A percentile compares a stretch with the other conserved stretches of the same genome.
Conservation (phyloP, 2,888 invertebrate genomes). For the Cantharis flavilabris region DNA sequence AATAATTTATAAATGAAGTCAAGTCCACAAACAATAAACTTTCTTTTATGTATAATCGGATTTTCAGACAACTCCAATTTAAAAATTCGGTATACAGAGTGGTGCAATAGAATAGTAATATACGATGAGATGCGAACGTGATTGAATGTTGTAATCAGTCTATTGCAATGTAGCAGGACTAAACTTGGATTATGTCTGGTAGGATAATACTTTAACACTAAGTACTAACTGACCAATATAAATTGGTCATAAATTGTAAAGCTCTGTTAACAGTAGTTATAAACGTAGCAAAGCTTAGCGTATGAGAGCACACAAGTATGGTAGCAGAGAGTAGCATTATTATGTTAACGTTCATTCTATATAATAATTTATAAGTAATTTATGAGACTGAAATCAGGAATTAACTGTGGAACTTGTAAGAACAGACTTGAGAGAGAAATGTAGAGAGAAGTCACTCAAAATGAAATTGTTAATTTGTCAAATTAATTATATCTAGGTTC, state of each 20-base stretch:
- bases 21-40: neutral
- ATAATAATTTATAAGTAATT: neutral
- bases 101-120: too few species aligned
- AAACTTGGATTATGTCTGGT: too few species aligned
- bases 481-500: neutral
- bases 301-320: neutral
- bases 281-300: neutral
- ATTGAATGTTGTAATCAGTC: too few species aligned
- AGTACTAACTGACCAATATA: neutral
- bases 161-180: too few species aligned
- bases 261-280: neutral
- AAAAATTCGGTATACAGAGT: too few species aligned
- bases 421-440: neutral
- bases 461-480: neutral
- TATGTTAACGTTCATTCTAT: neutral
- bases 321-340: neutral
- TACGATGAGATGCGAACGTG: neutral
- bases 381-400: neutral
- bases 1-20: neutral
- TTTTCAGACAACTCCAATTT: too few species aligned
- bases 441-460: neutral
- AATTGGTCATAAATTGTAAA: neutral
- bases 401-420: neutral
- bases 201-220: too few species aligned
- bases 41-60: neutral